Evolutionary conservation across 2,113 vertebrate genomes (phyloP), one percentile per base, ranked within the genome.

Genomic region (Phrynocephalus versicolor): DNA sequence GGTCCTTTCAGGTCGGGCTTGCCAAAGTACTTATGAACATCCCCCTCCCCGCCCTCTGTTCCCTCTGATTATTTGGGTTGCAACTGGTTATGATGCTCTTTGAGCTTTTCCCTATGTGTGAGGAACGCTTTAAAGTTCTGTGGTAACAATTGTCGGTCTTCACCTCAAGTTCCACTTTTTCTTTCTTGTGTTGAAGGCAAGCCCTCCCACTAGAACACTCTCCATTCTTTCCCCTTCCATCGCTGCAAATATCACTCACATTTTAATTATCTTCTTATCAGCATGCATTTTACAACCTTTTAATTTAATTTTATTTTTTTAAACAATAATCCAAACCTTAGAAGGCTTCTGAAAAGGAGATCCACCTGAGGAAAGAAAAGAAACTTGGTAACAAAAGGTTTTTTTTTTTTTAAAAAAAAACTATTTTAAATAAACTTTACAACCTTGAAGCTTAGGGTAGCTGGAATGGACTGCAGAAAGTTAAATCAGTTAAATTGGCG

Each of bases 401-500:
- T 89, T 85, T 82, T 92, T n/a, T n/a, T n/a, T n/a, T n/a, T n/a
- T n/a, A n/a, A n/a, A n/a, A n/a, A 89, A 82, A 85, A 67, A 83
- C 85, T 89, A 81, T 90, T 88, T 79, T 89, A 88, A 81, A 89
- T 84, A 84, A 91, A 90, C 90, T 93, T 90, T 84, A 37, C 30
- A 86, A 62, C 76, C 69, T 71, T 64, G 30, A 83, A 90, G 92
- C 88, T 93, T 71, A 84, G 90, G 84, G 88, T 85, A 86, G 86
- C 39, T 0, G 83, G 88, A 88, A 89, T 86, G 79, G 79, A 85
- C 91, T 88, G 87, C 85, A 80, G 85, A 90, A 89, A 83, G 90
- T 92, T 87, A 88, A 89, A 94, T 91, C 88, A 81, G 91, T 90
- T 91, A 92, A 84, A 62, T 64, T 85, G 90, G 89, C 70, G 83